Base-by-base conservation (phyloP, 2,888 invertebrate genomes). In the Euzetes globulus region DNA sequence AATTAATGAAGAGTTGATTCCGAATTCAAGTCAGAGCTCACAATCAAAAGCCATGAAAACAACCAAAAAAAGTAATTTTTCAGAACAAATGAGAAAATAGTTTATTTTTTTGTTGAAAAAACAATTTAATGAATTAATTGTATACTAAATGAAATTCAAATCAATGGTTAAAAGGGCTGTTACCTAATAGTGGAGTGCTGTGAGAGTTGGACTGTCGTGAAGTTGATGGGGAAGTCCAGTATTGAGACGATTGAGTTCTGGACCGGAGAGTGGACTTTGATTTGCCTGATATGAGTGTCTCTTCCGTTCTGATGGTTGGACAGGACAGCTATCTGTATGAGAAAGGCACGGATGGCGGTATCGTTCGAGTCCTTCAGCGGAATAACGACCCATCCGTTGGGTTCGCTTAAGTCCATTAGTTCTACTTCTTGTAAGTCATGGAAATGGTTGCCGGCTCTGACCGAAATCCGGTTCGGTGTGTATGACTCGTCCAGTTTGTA, bases 281-380 rank as follows among this genome's bases (percentile, higher is more conserved):
- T 95, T 83, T 95, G 95, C 73, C 98, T 87, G 88, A 99, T 92
- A 81, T 99, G 99, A 0, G 98, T 98, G 82, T 99, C 99, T 77
- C 99, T 85, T 4, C 99, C 99, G 84, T 98, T 99, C 83, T 99
- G 99, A 84, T 99, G 99, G 84, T 99, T 99, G 79, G 94, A 94
- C 65, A 97, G 88, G 0, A 97, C 93, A 22, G 95, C 95, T 79
- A 97, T 91, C 84, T 97, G 96, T 73, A 97, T 89, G 91, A 95
- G 95, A 81, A 94, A 98, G 19, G 97, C 94, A 79, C 96, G 87
- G 70, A 97, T 91, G 1, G 94, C 92, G 79, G 90, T 88, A 52
- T 92, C 91, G 79, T 89, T 80, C 71, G 91, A 89, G 82, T 94
- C 93, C 83, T 91, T 92, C 50, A 96, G 89, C 47, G 93, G 92